These are phyloP conservation scores for Drosophila bunnanda DNA, from an alignment of 2,888 invertebrate genomes.

Conservation along the genomic window DNA sequence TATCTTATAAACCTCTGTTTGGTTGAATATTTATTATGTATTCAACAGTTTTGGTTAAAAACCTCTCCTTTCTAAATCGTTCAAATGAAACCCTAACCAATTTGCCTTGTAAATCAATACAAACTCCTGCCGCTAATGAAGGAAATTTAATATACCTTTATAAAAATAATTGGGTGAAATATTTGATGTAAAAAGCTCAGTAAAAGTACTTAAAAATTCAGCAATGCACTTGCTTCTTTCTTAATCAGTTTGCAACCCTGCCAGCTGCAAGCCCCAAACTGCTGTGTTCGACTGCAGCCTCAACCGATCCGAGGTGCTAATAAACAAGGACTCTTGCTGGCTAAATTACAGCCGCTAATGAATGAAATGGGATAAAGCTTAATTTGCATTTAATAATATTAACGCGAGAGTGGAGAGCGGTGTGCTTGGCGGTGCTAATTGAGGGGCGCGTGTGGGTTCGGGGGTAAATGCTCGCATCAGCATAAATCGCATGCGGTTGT, in stretches of 20 bases:
- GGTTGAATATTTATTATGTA: neutral
- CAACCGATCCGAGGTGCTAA: slow-evolving; percentile 46
- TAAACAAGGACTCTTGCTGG: slow-evolving; percentile 62
- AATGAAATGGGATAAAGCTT: slow-evolving; percentile 78
- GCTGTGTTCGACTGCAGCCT: slow-evolving; percentile 10
- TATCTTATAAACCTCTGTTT: too few species aligned
- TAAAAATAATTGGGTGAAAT: neutral
- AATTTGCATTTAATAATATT: slow-evolving; percentile 81
- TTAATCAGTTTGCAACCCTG: neutral
- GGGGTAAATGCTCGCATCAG: slow-evolving; percentile 40
- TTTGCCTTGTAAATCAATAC: neutral
- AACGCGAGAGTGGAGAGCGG: slow-evolving; percentile 53
- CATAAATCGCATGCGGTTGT: slow-evolving; percentile 80
- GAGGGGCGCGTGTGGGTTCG: neutral
- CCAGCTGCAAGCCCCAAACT: slow-evolving; percentile 4
- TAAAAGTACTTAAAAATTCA: neutral
- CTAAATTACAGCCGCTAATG: slow-evolving; percentile 63
- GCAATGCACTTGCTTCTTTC: neutral
- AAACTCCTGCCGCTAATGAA: neutral
- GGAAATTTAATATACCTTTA: neutral
- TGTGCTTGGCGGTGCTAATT: slow-evolving; percentile 11
- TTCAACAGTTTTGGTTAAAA: neutral
- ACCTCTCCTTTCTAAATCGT: too few species aligned
- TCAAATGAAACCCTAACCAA: neutral
- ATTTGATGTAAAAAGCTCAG: neutral